Percentiles rank a stretch among this genome's conserved stretches.
phyloP scores from a whole-genome alignment of 2,113 vertebrate species.

The Casuarius casuarius region DNA sequence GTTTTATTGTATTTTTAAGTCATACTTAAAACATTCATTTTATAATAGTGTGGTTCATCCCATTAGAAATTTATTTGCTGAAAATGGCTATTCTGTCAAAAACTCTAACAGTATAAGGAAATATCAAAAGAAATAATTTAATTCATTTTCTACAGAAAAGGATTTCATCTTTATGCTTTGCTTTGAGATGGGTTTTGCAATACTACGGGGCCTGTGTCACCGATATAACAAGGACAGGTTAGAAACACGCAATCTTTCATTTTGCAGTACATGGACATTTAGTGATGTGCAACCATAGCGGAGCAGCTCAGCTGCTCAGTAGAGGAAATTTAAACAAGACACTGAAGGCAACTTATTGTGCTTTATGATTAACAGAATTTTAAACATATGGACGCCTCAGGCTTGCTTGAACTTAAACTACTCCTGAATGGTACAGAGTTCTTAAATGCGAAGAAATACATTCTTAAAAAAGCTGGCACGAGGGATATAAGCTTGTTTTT shows the following conservation, averaged over 20 bases:
- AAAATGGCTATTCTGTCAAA: constrained; percentile 41
- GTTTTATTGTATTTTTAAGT: constrained; percentile 28
- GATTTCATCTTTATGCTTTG: constrained; percentile 24
- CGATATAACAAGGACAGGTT: background rate
- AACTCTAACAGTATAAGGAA: constrained; percentile 35
- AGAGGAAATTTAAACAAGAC: background rate
- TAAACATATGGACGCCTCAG: background rate
- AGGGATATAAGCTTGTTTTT: background rate
- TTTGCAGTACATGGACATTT: background rate
- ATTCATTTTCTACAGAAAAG: constrained; percentile 2
- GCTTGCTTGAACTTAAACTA: background rate
- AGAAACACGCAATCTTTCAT: background rate
- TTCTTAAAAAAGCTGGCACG: background rate
- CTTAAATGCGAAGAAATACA: background rate
- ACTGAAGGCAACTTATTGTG: constrained; percentile 4
- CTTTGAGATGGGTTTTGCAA: background rate
- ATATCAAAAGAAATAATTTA: constrained; percentile 38
- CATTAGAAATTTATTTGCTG: constrained; percentile 37
- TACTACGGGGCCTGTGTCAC: background rate
- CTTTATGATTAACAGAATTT: background rate
- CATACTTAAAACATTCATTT: background rate
- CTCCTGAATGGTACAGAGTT: background rate
- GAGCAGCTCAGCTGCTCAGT: constrained; percentile 11
- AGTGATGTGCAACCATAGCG: background rate
- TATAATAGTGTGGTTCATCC: background rate